These are phyloP conservation scores for Nanorana parkeri DNA, from an alignment of 2,113 vertebrate genomes.

Conservation along the genomic window DNA sequence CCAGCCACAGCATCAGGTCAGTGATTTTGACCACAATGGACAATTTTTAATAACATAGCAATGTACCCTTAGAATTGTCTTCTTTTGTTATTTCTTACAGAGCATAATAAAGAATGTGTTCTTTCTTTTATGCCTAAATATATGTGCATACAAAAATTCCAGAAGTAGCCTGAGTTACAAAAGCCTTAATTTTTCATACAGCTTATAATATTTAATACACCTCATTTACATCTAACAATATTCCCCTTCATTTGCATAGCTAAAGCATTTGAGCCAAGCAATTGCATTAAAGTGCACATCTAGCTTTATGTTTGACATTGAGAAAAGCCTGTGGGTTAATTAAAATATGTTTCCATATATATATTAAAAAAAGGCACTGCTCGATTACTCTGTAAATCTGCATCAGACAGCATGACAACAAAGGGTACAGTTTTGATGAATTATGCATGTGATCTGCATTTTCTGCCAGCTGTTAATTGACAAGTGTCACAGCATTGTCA, in stretches of 20 bases:
- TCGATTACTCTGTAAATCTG: slow-evolving; percentile 65
- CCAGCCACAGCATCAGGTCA: no score
- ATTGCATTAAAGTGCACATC: slow-evolving; percentile 24
- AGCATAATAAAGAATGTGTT: no score
- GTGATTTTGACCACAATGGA: no score
- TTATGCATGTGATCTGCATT: slow-evolving; percentile 80
- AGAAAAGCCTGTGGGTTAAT: slow-evolving; percentile 62
- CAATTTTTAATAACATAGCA: no score
- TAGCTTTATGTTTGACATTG: slow-evolving; percentile 39
- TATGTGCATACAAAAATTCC: no score
- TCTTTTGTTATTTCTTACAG: no score
- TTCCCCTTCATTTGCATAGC: background rate
- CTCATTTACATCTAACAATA: background rate
- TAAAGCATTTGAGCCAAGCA: slow-evolving; percentile 1
- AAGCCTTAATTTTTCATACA: no score
- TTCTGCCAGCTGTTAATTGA: slow-evolving; percentile 76
- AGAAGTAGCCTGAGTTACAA: no score
- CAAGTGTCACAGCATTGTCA: slow-evolving; percentile 76
- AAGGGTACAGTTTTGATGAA: slow-evolving; percentile 72
- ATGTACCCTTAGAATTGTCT: no score
- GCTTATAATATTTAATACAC: no score
- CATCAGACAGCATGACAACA: slow-evolving; percentile 70
- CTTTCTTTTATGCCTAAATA: no score
- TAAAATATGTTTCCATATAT: slow-evolving; percentile 68
- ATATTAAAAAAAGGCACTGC: slow-evolving; percentile 59